Base-by-base conservation (phyloP, 2,113 vertebrate genomes). In the Melanostigma gelatinosum region DNA sequence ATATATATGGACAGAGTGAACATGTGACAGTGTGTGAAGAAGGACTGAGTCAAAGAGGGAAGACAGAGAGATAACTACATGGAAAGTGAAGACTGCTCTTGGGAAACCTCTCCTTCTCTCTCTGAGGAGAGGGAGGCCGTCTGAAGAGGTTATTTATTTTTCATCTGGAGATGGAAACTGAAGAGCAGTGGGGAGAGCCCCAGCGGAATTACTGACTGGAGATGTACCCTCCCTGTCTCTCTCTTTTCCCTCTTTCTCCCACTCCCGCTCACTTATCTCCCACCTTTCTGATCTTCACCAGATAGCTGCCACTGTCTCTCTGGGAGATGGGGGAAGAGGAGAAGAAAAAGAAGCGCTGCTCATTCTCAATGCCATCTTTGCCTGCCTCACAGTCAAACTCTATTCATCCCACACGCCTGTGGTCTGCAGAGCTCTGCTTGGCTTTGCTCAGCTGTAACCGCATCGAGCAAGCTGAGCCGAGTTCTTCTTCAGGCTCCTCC, bases 91-190 rank as follows among this genome's bases (percentile, higher is more conserved):
- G 36, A 67, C 46, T 58, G 83, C 83, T 87, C 86, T 68, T 75
- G 87, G 84, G 87, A 80, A 80, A 86, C 60, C 66, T 80, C 66
- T 77, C 58, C 80, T 11, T 82, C 57, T 88, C 84, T 92, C 77
- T 12, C 34, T 66, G 66, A 87, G 84, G 85, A 88, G 75, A 88
- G 77, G 79, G 74, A 84, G 85, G 75, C 60, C 68, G 40, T 93
- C 91, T 93, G 85, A 91, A 90, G 84, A 94, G 89, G 87, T 93
- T 94, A 94, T 94, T 94, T 94, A 93, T 93, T 92, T 95, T 95
- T 94, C 91, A 94, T 94, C 88, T 87, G 80, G 42, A 85, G 86
- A 90, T 92, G 85, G 85, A 92, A 91, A 90, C 85, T 91, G 87
- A 93, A 90, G 84, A 92, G 83, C 57, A 27, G 74, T 86, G 74